Percentiles rank a stretch among this genome's conserved stretches.
Evolutionary conservation across 1,140 invertebrate species (phyloP).

Genomic region (Hesperophylax magnus): DNA sequence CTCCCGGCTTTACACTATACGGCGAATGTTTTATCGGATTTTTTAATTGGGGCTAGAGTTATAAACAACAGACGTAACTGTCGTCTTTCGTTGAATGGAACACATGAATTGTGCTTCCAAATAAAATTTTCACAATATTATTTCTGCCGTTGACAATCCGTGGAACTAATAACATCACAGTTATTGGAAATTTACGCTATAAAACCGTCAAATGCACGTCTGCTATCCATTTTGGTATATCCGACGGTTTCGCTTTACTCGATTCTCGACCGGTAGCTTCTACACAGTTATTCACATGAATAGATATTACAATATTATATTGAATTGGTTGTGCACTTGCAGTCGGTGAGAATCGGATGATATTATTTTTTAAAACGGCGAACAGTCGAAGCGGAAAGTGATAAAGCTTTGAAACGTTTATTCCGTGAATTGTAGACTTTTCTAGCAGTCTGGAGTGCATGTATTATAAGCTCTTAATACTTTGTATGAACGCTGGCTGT

Average conservation of each 20-base stretch:
- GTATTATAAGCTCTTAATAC: neutral
- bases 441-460: slow-evolving; percentile 8
- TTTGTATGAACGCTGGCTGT: neutral
- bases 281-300: neutral
- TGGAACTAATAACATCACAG: slow-evolving; percentile 37
- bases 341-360: neutral
- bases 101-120: slow-evolving; percentile 11
- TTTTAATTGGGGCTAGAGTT: too few species aligned
- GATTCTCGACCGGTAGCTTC: neutral
- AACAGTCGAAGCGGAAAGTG: slow-evolving; percentile 8
- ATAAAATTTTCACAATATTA: slow-evolving; percentile 33
- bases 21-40: too few species aligned
- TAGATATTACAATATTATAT: neutral
- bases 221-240: slow-evolving; percentile 13
- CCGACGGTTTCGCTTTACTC: neutral
- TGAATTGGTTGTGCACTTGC: neutral
- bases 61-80: too few species aligned
- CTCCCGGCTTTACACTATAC: too few species aligned
- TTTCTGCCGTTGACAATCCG: slow-evolving; percentile 19
- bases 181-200: slow-evolving; percentile 31
- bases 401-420: slow-evolving; percentile 18
- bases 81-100: neutral
- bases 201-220: slow-evolving; percentile 35
- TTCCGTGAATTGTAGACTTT: neutral
- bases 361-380: slow-evolving; percentile 16